These are phyloP conservation scores for Cheilosia grossa DNA, from an alignment of 2,888 invertebrate genomes.

Conservation along the genomic window DNA sequence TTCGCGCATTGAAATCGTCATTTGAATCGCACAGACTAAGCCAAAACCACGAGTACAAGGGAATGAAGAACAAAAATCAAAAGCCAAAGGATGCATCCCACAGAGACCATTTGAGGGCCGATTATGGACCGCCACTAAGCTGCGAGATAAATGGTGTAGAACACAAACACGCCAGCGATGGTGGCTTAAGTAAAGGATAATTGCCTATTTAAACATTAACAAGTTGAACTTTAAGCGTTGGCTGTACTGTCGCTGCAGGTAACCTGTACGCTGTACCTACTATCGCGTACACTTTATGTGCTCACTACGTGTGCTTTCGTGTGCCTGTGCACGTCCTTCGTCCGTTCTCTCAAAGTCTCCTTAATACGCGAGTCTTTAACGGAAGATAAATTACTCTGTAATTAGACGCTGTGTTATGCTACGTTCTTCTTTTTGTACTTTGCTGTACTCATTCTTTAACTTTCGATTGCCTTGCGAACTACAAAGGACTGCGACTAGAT, in stretches of 20 bases:
- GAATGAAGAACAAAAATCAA: constrained; percentile 7
- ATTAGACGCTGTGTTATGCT: constrained; percentile 64
- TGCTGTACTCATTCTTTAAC: constrained; percentile 37
- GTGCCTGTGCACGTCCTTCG: constrained; percentile 39
- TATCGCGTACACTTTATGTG: constrained; percentile 32
- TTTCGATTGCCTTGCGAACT: constrained; percentile 29
- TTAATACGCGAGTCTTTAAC: constrained; percentile 48
- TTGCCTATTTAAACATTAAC: constrained; percentile 74
- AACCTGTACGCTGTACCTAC: constrained; percentile 21
- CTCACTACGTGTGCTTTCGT: constrained; percentile 19
- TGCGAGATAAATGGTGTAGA: constrained; percentile 58
- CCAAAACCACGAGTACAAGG: background rate
- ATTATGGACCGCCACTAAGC: constrained; percentile 63
- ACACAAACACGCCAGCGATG: constrained; percentile 57
- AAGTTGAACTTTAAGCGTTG: constrained; percentile 60
- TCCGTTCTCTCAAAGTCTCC: constrained; percentile 25
- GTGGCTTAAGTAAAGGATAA: constrained; percentile 71
- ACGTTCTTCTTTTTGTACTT: constrained; percentile 12
- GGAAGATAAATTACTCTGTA: constrained; percentile 73
- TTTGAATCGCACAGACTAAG: constrained; percentile 19
- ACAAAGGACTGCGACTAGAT: constrained; percentile 3
- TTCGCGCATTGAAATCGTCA: constrained; percentile 55
- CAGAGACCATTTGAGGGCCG: constrained; percentile 48
- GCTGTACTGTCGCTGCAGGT: constrained; percentile 21
- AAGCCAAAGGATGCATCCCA: constrained; percentile 28